Evolutionary conservation across 1,140 invertebrate genomes (phyloP), one percentile per base, ranked within the genome.

Genomic region (Zaprionus ghesquierei): DNA sequence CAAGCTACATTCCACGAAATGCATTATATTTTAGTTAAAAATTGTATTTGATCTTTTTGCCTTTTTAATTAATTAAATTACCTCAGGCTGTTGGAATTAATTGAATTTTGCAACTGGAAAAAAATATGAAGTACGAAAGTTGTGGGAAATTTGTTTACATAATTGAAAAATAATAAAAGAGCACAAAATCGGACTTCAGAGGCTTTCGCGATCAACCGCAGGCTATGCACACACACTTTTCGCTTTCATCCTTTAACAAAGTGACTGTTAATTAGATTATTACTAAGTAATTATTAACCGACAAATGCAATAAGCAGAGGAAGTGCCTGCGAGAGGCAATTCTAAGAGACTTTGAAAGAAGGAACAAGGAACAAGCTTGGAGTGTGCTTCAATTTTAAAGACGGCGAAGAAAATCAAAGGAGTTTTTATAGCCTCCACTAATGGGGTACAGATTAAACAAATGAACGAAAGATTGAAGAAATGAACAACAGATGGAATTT

Each of bases 231-330:
- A 60, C 35, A 18, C 22, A 60, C 23, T 49, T 68, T 71, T 54
- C 29, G 27, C 63, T 72, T 72, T 72, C 35, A 72, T 72, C 55
- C 66, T 58, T 60, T 49, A 22, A 35, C 29, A 33, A 44, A 54
- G 4, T 35, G 5, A 44, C 27, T 35, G 59, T 70, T 63, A 35
- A 63, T 70, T 50, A 64, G 55, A 46, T 60, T 53, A 71, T 65
- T 54, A 59, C 46, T 55, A 60, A 44, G 35, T 53, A 72, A 72
- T 72, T 72, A 72, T 29, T 49, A 60, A 22, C 69, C 29, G 63
- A 60, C 69, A 72, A 29, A 53, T 68, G 69, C 69, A 60, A 64
- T 27, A 5, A 29, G 23, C 44, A 68, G 55, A 68, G 69, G 13
- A 2, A 15, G 35, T 15, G n/a, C n/a, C n/a, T n/a, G n/a, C n/a